Conservation (phyloP, 1,140 invertebrate species). For the Drosophila teissieri region DNA sequence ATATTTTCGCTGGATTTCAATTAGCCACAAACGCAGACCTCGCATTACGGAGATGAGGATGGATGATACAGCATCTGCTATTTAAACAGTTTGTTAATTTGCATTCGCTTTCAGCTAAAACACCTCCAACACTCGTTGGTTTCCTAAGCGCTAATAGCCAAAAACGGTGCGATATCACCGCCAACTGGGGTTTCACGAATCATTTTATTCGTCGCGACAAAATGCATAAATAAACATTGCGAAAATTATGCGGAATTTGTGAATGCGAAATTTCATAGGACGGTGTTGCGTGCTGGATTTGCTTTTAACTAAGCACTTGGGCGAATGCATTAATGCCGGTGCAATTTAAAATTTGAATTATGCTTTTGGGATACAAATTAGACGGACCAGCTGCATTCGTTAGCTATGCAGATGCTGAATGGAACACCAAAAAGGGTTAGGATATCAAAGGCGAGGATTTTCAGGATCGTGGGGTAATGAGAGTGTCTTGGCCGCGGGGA, state of each 20-base stretch:
- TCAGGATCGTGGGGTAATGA: conserved; percentile 17
- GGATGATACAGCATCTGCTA: conserved; percentile 41
- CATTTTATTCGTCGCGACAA: conserved; percentile 46
- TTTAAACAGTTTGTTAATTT: conserved; percentile 77
- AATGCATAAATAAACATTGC: conserved; percentile 78
- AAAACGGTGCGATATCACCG: conserved; percentile 41
- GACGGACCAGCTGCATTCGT: conserved; percentile 40
- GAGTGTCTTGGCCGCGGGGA: conserved; percentile 12
- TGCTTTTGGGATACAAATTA: conserved; percentile 69
- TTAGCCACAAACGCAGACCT: conserved; percentile 24
- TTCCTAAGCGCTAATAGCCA: conserved; percentile 47
- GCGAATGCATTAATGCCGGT: conserved; percentile 64
- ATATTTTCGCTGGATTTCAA: conserved; percentile 51
- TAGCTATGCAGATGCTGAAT: conserved; percentile 36
- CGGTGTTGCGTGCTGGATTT: conserved; percentile 15
- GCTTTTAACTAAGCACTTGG: conserved; percentile 65
- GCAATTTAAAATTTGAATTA: conserved; percentile 77
- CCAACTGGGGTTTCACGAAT: conserved; percentile 1
- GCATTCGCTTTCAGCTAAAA: conserved; percentile 70
- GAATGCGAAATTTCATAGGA: conserved; percentile 40
- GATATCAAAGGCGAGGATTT: conserved; percentile 48
- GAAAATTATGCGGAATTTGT: conserved; percentile 69
- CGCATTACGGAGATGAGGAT: too few species aligned
- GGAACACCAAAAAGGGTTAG: conserved; percentile 16
- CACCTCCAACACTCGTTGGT: conserved; percentile 45